phyloP scores from a whole-genome alignment of 2,113 vertebrate species.

The Sminthopsis crassicaudata region DNA sequence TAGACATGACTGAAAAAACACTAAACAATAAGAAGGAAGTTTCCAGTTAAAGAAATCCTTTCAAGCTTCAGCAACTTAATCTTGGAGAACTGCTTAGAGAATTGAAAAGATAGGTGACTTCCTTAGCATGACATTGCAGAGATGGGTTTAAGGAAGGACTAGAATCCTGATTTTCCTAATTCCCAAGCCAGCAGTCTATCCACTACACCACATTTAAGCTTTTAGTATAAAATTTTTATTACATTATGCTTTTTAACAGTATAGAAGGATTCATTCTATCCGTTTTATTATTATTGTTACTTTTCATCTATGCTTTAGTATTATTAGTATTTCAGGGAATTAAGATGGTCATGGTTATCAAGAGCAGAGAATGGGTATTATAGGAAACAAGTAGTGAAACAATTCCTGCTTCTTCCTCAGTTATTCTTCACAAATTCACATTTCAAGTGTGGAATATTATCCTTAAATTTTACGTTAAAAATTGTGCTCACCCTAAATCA shows the following conservation, averaged over 20 bases:
- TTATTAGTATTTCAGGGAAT: not conserved
- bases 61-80: not conserved
- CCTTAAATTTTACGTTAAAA: not conserved
- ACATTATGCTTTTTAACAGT: not conserved
- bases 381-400: not conserved
- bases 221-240: not conserved
- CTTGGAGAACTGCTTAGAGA: not conserved
- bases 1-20: not conserved
- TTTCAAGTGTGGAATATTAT: not conserved
- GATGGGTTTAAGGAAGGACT: not conserved
- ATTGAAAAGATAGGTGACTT: not conserved
- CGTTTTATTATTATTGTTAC: not conserved
- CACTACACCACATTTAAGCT: not conserved
- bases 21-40: not conserved
- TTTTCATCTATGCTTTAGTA: not conserved
- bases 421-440: not conserved
- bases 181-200: not conserved
- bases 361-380: not conserved
- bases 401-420: not conserved
- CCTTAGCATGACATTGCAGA: not conserved
- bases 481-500: constrained; percentile 90
- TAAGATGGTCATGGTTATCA: not conserved
- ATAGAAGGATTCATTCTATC: not conserved
- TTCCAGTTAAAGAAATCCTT: not conserved
- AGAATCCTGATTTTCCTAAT: not conserved